A percentile compares a stretch with the other conserved stretches of the same genome.
Evolutionary conservation across 2,888 invertebrate species (phyloP).

Genomic region (Ligdia adustata): DNA sequence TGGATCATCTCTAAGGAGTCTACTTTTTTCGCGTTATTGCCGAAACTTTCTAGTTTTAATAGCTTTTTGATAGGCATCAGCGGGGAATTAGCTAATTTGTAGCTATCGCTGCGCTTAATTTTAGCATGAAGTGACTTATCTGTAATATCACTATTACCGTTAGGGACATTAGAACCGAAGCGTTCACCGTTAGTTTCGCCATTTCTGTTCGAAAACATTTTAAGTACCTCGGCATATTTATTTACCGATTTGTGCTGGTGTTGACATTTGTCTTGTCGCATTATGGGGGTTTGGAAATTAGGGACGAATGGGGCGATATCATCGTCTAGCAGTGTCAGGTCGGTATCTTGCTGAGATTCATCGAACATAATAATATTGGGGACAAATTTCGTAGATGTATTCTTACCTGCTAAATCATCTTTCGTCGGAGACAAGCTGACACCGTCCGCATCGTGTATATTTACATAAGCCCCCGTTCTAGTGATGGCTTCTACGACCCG

Average conservation of each 20-base stretch:
- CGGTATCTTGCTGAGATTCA: slow-evolving; percentile 49
- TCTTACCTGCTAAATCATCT: slow-evolving; percentile 89
- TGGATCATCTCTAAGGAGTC: slow-evolving; percentile 84
- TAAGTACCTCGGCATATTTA: slow-evolving; percentile 75
- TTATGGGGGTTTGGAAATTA: slow-evolving; percentile 75
- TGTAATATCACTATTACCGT: slow-evolving; percentile 37
- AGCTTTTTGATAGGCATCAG: slow-evolving; percentile 87
- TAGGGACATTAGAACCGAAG: slow-evolving; percentile 38
- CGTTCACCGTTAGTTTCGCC: slow-evolving; percentile 46
- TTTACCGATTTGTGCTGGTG: slow-evolving; percentile 58
- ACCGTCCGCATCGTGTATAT: slow-evolving; percentile 87
- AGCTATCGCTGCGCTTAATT: slow-evolving; percentile 93
- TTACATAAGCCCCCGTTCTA: slow-evolving; percentile 87
- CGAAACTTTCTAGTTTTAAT: slow-evolving; percentile 78
- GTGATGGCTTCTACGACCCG: slow-evolving; percentile 76
- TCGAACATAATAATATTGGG: slow-evolving; percentile 47
- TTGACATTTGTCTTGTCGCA: slow-evolving; percentile 67
- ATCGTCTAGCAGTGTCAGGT: slow-evolving; percentile 50
- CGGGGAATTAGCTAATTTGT: slow-evolving; percentile 91
- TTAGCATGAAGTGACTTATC: slow-evolving; percentile 69
- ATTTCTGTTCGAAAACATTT: slow-evolving; percentile 73
- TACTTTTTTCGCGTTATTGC: slow-evolving; percentile 71
- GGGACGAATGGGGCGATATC: slow-evolving; percentile 74
- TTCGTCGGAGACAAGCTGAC: slow-evolving; percentile 84
- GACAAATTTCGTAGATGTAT: slow-evolving; percentile 55